A percentile compares a stretch with the other conserved stretches of the same genome.
phyloP scores from a whole-genome alignment of 92 coral and sea anemone species.

The Paramuricea clavata region DNA sequence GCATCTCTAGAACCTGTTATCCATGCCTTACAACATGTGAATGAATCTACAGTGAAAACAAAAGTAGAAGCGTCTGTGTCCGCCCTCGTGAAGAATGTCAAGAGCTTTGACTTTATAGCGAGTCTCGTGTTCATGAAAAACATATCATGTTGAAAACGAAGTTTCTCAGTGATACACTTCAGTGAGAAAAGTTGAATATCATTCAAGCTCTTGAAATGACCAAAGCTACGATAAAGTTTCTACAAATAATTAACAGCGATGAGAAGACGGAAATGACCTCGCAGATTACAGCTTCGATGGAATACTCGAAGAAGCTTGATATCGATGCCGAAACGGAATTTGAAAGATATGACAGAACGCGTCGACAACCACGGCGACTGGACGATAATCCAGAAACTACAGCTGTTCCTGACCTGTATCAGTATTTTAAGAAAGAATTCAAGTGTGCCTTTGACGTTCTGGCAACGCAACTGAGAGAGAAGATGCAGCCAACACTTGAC shows the following conservation, averaged over 20 bases:
- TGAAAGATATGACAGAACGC: not conserved
- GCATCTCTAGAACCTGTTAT: not conserved
- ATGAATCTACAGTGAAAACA: not conserved
- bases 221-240: not conserved
- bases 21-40: not conserved
- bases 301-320: not conserved
- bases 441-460: not conserved
- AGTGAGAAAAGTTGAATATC: not conserved
- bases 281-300: not conserved
- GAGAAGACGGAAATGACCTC: too few species aligned
- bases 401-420: not conserved
- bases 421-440: not conserved
- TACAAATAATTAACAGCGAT: not conserved
- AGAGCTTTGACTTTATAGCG: not conserved
- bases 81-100: not conserved
- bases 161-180: not conserved
- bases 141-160: slow-evolving; percentile 7
- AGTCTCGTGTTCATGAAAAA: not conserved
- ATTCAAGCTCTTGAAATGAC: not conserved
- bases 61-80: not conserved
- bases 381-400: slow-evolving; percentile 21
- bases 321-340: not conserved
- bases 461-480: not conserved
- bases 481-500: slow-evolving; percentile 15
- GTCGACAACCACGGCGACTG: not conserved